phyloP scores from a whole-genome alignment of 2,888 invertebrate species.

The Pristionchus mayeri region DNA sequence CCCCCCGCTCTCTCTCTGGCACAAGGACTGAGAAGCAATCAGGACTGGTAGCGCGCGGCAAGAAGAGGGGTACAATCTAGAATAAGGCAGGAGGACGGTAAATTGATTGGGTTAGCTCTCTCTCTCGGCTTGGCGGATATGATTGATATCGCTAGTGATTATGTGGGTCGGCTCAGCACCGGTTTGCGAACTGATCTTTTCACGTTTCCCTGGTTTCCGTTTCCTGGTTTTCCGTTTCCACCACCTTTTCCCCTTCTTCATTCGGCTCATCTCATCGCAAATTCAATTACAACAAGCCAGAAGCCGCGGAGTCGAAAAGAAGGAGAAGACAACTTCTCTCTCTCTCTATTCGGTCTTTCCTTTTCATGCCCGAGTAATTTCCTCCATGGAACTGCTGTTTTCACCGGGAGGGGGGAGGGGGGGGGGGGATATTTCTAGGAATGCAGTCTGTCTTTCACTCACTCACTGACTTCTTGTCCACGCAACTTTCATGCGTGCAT shows the following conservation, averaged over 20 bases:
- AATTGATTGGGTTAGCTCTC: neutral
- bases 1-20: neutral
- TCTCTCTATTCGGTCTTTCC: conserved; percentile 25
- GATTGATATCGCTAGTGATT: neutral
- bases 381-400: neutral
- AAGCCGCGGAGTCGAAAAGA: neutral
- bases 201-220: neutral
- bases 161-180: neutral
- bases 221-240: neutral
- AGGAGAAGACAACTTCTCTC: neutral
- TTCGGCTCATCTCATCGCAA: conserved; percentile 40
- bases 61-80: too few relatives aligned
- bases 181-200: neutral
- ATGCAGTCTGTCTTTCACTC: too few relatives aligned
- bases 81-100: neutral
- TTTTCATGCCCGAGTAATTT: conserved; percentile 11
- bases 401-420: too few relatives aligned
- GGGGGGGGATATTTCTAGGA: too few relatives aligned
- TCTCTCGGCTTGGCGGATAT: neutral
- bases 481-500: neutral
- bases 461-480: too few relatives aligned
- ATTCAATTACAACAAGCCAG: conserved; percentile 43
- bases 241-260: conserved; percentile 6
- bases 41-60: neutral
- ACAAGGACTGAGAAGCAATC: neutral